Evolutionary conservation across 2,113 vertebrate genomes (phyloP), one percentile per base, ranked within the genome.

Genomic region (Picathartes gymnocephalus): DNA sequence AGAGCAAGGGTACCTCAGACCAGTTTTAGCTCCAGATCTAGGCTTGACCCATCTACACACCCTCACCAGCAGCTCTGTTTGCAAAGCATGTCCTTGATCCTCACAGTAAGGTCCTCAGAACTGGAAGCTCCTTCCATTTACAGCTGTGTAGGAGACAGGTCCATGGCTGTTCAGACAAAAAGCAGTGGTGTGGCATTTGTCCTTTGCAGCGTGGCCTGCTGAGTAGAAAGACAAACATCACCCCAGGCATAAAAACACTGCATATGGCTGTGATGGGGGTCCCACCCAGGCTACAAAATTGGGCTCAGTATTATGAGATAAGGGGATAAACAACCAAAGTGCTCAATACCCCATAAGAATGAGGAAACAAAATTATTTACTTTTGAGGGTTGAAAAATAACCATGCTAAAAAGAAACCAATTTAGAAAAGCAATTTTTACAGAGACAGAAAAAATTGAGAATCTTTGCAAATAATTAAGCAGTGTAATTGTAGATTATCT

Each of bases 391-490:
- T 82, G 54, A 91, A 93, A 88, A 95, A 80, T 21, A 77, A 31
- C 20, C 25, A 16, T 47, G 27, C 15, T 58, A 76, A 58, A 74
- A 85, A 8, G 12, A 80, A 77, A 62, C 28, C 54, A 66, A 7
- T 66, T 82, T 80, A 77, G 25, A 79, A 76, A 14, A 81, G 6
- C 11, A 45, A 19, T 85, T 89, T 88, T 90, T 90, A 44, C 19
- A 40, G 27, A 70, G 60, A 65, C 11, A 35, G 47, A 91, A 76
- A 83, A 60, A 45, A 66, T 9, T 71, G 86, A 88, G 30, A 80
- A 44, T 15, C 28, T 90, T 71, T 83, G 22, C 39, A 96, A 93
- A 81, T 85, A 95, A 85, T 86, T 95, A 66, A 86, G 62, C 30
- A 28, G n/a, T 60, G n/a, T 58, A 91, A 80, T 60, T 78, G 30